Evolutionary conservation across 2,888 invertebrate species (phyloP).

Genomic region (Diaperis boleti): DNA sequence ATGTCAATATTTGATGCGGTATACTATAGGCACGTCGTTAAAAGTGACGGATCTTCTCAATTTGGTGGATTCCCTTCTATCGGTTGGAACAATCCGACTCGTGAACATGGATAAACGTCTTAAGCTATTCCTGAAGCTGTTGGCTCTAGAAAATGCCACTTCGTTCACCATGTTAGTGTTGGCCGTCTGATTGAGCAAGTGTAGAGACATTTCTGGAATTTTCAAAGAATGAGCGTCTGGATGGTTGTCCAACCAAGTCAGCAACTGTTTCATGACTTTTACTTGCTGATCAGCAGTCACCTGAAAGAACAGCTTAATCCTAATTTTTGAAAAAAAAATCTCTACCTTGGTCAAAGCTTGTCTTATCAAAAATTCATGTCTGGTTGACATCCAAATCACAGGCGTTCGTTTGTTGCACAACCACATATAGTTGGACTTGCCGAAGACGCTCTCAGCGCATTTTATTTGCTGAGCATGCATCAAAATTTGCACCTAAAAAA

Average conservation of each 20-base stretch:
- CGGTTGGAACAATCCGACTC: slow-evolving; percentile 47
- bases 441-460: slow-evolving; percentile 50
- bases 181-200: slow-evolving; percentile 51
- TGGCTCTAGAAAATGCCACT: slow-evolving; percentile 52
- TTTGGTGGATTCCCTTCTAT: slow-evolving; percentile 23
- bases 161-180: slow-evolving; percentile 52
- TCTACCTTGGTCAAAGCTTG: slow-evolving; percentile 57
- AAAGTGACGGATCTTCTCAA: slow-evolving; percentile 57
- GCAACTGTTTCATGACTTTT: slow-evolving; percentile 56
- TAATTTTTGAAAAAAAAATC: slow-evolving; percentile 22
- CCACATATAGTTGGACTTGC: slow-evolving; percentile 59
- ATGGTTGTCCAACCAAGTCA: slow-evolving; percentile 56
- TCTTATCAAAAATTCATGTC: slow-evolving; percentile 57
- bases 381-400: slow-evolving; percentile 55
- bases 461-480: slow-evolving; percentile 60
- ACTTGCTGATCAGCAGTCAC: slow-evolving; percentile 57
- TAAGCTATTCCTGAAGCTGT: slow-evolving; percentile 56
- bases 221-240: slow-evolving; percentile 52
- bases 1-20: slow-evolving; percentile 48
- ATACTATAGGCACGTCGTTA: slow-evolving; percentile 56
- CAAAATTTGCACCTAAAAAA: slow-evolving; percentile 57
- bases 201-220: slow-evolving; percentile 58
- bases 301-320: slow-evolving; percentile 45
- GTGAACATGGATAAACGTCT: slow-evolving; percentile 53
- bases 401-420: slow-evolving; percentile 55